Evolutionary conservation across 2,888 invertebrate genomes (phyloP), one percentile per base, ranked within the genome.

Genomic region (Hemithea aestivaria): DNA sequence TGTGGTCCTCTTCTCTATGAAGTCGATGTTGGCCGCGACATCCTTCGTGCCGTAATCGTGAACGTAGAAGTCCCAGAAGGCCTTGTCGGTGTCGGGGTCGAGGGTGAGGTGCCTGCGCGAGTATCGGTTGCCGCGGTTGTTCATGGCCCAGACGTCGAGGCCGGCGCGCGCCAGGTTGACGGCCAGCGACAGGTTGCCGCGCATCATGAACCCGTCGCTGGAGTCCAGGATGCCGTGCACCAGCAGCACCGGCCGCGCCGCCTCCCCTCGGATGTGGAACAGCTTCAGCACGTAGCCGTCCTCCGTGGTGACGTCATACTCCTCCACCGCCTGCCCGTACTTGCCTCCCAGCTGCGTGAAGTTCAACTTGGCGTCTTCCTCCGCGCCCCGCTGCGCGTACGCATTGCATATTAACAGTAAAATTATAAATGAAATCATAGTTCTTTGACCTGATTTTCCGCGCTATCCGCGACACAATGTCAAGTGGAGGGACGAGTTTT

Each of bases 31-130:
- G 0, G 91, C 89, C 0, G 94, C 91, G 1, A 94, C 51, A 62
- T 95, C 95, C 51, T 88, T 88, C 10, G 69, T 52, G 0, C 91
- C 94, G 66, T 92, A 91, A 59, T 95, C 92, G 60, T 94, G 91
- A 78, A 88, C 90, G 42, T 90, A 89, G 50, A 85, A 90, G 27
- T 80, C 47, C 89, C 90, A 90, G 51, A 69, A 90, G 1, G 54
- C 33, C 10, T 50, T 36, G 27, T 88, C 76, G 0, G 23, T 45
- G 27, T 72, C 58, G 0, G 81, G 66, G 30, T 80, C 45, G 67
- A 79, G 49, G 1, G 62, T 63, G 0, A 53, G 46, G 56, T 93
- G 93, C 6, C 69, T 71, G 16, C 82, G 70, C 1, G 89, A 88
- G 58, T 91, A 91, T 2, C 71, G 78, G 54, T 89, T 91, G 2